phyloP scores from a whole-genome alignment of 35 echinoderm and acorn worm genomes.

The Hemicentrotus pulcherrimus region DNA sequence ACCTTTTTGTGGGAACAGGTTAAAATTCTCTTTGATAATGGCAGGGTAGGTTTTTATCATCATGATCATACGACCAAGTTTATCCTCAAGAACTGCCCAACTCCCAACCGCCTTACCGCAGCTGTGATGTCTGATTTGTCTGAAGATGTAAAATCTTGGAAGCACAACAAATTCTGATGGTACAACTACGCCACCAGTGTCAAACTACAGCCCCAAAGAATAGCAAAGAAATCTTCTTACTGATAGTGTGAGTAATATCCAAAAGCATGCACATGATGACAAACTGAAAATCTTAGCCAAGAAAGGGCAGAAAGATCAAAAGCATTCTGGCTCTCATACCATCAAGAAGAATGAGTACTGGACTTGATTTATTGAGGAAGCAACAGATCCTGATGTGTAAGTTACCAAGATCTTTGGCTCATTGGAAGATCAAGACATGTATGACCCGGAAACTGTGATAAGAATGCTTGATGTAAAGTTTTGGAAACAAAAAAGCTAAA shows the following conservation, averaged over 20 bases:
- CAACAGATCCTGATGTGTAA: too few relatives aligned
- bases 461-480: too few relatives aligned
- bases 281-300: too few relatives aligned
- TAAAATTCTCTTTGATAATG: constrained; percentile 55
- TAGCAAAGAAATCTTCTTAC: constrained; percentile 22
- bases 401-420: too few relatives aligned
- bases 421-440: too few relatives aligned
- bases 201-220: constrained; percentile 38
- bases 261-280: constrained; percentile 37
- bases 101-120: constrained; percentile 52
- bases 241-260: constrained; percentile 45
- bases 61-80: constrained; percentile 64
- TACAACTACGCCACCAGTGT: background rate
- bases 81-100: constrained; percentile 56
- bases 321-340: too few relatives aligned
- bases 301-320: too few relatives aligned
- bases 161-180: background rate
- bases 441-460: too few relatives aligned
- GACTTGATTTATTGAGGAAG: too few relatives aligned
- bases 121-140: constrained; percentile 53
- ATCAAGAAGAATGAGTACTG: too few relatives aligned
- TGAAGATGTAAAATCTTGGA: constrained; percentile 52
- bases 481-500: too few relatives aligned
- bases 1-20: too few relatives aligned
- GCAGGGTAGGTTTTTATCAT: constrained; percentile 56